Evolutionary conservation across 1,140 invertebrate genomes (phyloP).

Genomic region (Saccostrea cuccullata): DNA sequence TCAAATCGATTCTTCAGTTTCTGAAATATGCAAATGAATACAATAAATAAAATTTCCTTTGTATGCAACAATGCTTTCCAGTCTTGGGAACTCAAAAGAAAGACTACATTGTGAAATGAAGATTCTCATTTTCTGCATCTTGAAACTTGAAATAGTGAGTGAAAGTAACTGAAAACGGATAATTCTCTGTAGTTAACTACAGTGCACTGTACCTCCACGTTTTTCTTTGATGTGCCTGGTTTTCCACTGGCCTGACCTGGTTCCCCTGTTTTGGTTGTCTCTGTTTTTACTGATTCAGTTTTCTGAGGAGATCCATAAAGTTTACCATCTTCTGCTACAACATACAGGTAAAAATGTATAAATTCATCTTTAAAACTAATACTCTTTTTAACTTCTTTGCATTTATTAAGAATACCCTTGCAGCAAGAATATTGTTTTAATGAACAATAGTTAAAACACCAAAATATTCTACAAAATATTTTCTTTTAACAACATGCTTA

Average conservation of each 20-base stretch:
- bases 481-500: no score
- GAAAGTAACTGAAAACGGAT: no score
- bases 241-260: background rate
- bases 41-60: background rate
- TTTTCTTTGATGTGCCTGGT: slow-evolving; percentile 6
- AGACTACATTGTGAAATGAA: background rate
- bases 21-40: background rate
- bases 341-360: background rate
- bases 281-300: background rate
- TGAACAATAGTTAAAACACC: no score
- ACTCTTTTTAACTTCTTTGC: no score
- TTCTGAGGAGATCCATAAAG: background rate
- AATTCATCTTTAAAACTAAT: no score
- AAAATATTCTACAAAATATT: no score
- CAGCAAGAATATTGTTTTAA: no score
- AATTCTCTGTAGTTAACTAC: no score
- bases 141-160: no score
- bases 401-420: no score
- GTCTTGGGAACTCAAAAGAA: background rate
- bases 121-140: background rate
- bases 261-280: background rate
- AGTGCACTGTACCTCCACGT: background rate
- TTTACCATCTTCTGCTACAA: background rate
- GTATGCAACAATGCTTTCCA: background rate
- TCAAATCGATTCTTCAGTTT: slow-evolving; percentile 11